Base-by-base conservation (phyloP, 2,113 vertebrate genomes). In the Calyptomena viridis region DNA sequence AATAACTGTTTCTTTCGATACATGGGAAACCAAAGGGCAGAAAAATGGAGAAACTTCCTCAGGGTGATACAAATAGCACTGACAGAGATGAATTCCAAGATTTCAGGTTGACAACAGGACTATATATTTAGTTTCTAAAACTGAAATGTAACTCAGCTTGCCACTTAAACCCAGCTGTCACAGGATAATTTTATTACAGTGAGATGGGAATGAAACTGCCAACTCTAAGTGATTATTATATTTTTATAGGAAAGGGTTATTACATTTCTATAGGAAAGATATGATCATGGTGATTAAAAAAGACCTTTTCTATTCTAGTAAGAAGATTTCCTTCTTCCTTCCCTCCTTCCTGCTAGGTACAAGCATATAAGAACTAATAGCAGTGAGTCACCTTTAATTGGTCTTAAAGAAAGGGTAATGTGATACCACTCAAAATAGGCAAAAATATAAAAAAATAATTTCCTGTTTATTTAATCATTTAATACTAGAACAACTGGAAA, bases 331-430 rank as follows among this genome's bases (percentile, higher is more conserved):
- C 44, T 46, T 46, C 44, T 46, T 46, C 44, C 44, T 40, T 40
- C 40, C 40, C 40, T 40, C 40, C 40, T 46, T 46, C 44, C 44
- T 1, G 1, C 39, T 75, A 91, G 13, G 25, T 55, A 11, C 13
- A 81, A 74, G 14, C 22, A 11, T 37, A 14, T 60, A 44, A 77
- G 22, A 82, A 24, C 20, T 63, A 35, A 33, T 11, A 81, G 12
- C 0, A 0, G 5, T 58, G 15, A 35, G 22, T 46, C 8, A 14
- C 5, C 13, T 74, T n/a, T 63, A 67, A 63, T 40, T 71, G 2
- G 0, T 42, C 73, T 89, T 81, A 14, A 52, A 49, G 35, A 89
- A 91, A 62, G 30, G 4, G 3, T 22, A 27, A 14, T 50, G 30
- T 55, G 27, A 50, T 39, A 71, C 22, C 30, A 66, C 4, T 50